phyloP scores from a whole-genome alignment of 2,113 vertebrate genomes.

The Ictalurus punctatus region DNA sequence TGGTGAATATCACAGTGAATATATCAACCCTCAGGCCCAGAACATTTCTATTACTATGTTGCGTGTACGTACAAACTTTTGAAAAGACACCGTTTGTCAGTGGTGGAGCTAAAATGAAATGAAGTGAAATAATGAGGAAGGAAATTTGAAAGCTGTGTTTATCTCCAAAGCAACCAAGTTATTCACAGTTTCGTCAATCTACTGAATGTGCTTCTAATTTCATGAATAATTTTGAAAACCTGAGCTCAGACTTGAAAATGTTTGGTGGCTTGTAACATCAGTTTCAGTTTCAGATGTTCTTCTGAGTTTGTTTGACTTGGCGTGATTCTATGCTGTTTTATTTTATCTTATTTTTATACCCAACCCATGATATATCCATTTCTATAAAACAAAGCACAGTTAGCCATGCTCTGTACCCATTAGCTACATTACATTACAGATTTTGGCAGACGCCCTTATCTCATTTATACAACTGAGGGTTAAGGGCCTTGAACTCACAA shows the following conservation, averaged over 20 bases:
- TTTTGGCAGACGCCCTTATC: no score
- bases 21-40: background rate
- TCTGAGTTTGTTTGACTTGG: conserved; percentile 58
- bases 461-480: no score
- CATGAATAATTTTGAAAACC: background rate
- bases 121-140: background rate
- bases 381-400: conserved; percentile 10
- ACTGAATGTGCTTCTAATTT: no score
- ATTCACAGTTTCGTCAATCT: background rate
- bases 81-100: background rate
- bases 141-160: background rate
- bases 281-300: background rate
- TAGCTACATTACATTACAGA: background rate
- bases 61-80: background rate
- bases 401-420: background rate
- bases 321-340: conserved; percentile 47
- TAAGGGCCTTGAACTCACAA: no score
- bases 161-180: background rate
- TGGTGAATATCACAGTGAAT: background rate
- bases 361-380: background rate
- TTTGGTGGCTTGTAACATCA: background rate
- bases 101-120: background rate
- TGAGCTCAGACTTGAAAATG: background rate
- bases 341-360: background rate
- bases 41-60: background rate